These are phyloP conservation scores for Crossaster papposus DNA, from an alignment of 53 echinoderm and acorn worm species.

Conservation along the genomic window DNA sequence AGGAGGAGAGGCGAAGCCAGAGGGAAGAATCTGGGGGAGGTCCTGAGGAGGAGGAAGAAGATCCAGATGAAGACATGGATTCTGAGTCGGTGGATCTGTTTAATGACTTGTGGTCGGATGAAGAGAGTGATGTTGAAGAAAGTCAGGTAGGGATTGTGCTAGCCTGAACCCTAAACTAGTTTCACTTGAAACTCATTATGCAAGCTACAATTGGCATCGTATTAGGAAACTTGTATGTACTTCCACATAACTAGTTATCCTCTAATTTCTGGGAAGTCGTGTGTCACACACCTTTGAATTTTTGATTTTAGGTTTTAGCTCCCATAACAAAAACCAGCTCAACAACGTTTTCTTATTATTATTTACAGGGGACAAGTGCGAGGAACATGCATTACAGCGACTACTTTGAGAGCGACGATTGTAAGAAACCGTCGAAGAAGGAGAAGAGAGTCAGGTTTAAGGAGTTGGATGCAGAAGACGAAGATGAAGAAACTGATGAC, in stretches of 20 bases:
- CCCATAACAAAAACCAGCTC: no score
- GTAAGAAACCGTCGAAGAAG: constrained; percentile 14
- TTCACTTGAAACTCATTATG: no score
- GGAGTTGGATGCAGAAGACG: constrained; percentile 43
- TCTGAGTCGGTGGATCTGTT: constrained; percentile 68
- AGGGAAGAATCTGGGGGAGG: constrained; percentile 63
- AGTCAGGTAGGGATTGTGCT: constrained; percentile 24
- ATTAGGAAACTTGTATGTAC: no score
- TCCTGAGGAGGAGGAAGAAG: constrained; percentile 43
- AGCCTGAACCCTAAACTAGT: no score
- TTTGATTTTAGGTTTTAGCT: no score
- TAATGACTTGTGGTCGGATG: constrained; percentile 72
- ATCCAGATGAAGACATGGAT: constrained; percentile 68
- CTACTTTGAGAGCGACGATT: constrained; percentile 65
- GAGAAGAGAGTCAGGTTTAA: constrained; percentile 69
- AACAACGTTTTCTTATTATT: no score
- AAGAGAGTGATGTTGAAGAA: constrained; percentile 58
- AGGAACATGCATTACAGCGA: constrained; percentile 74
- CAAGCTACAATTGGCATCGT: no score
- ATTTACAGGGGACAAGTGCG: constrained; percentile 59
- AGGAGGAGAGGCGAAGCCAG: constrained; percentile 77
- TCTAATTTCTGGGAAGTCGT: no score
- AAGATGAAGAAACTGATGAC: constrained; percentile 48
- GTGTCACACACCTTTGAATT: no score
- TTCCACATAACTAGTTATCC: no score